phyloP scores from a whole-genome alignment of 2,797 vertebrate genomes.

The Limnodromus scolopaceus region DNA sequence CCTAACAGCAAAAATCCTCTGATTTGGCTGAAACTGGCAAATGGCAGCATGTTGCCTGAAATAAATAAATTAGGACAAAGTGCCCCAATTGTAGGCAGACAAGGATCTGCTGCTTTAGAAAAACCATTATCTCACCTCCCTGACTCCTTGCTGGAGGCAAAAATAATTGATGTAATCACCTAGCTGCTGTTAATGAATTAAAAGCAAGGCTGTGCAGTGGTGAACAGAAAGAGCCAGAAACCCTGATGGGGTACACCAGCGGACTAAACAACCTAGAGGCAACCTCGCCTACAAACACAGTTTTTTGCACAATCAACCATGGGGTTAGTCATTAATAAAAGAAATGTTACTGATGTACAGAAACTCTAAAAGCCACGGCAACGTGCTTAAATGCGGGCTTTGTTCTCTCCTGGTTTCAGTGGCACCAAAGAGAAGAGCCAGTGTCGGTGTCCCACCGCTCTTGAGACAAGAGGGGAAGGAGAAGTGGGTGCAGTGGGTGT shows the following conservation, averaged over 20 bases:
- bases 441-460: background rate
- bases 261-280: background rate
- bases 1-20: background rate
- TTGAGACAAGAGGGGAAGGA: background rate
- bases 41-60: background rate
- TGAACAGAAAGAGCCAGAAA: background rate
- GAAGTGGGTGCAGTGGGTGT: fast-evolving
- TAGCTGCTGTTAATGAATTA: background rate
- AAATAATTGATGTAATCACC: background rate
- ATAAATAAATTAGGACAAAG: background rate
- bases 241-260: background rate
- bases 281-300: background rate
- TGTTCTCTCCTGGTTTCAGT: background rate
- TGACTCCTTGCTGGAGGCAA: background rate
- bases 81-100: background rate
- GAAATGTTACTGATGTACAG: background rate
- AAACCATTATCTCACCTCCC: background rate
- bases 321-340: background rate
- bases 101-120: background rate
- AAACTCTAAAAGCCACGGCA: background rate
- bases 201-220: background rate
- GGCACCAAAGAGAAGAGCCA: background rate
- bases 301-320: background rate
- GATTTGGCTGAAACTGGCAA: background rate
- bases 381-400: background rate